A percentile compares a stretch with the other conserved stretches of the same genome.
Evolutionary conservation across 2,888 invertebrate genomes (phyloP).

Genomic region (Eremobia ochroleuca): DNA sequence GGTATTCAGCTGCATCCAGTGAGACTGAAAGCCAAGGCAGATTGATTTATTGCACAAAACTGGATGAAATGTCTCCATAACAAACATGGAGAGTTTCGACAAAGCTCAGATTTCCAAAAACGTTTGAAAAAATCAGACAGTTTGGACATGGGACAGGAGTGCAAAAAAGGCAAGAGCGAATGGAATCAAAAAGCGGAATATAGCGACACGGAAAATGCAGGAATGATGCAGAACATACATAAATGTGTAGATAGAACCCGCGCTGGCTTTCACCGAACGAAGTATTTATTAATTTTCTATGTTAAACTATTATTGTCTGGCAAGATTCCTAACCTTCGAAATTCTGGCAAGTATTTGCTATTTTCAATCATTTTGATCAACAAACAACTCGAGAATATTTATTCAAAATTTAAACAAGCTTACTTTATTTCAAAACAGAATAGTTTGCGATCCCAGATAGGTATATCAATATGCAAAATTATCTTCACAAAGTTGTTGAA

Average conservation of each 20-base stretch:
- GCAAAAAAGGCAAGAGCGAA: slow-evolving; percentile 6
- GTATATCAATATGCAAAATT: slow-evolving; percentile 47
- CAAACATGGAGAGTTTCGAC: not conserved
- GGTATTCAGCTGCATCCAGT: not conserved
- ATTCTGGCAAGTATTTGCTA: slow-evolving; percentile 31
- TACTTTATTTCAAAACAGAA: slow-evolving; percentile 47
- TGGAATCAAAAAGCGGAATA: slow-evolving; percentile 5
- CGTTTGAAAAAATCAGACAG: slow-evolving; percentile 20
- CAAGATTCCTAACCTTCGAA: slow-evolving; percentile 24
- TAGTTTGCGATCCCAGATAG: slow-evolving; percentile 41
- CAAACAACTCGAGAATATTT: slow-evolving; percentile 44
- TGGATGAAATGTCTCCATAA: not conserved
- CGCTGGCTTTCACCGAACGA: not conserved
- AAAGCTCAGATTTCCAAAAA: slow-evolving; percentile 10
- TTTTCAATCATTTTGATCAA: slow-evolving; percentile 59
- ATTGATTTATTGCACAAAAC: not conserved
- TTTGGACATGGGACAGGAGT: not conserved
- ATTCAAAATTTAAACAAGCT: slow-evolving; percentile 51
- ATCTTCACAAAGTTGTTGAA: slow-evolving; percentile 56
- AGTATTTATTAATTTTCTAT: slow-evolving; percentile 40
- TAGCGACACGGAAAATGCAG: slow-evolving; percentile 26
- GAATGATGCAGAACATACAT: slow-evolving; percentile 6
- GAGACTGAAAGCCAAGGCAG: not conserved
- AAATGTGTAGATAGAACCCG: not conserved
- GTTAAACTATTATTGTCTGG: slow-evolving; percentile 42